Evolutionary conservation across 2,797 vertebrate species (phyloP).

Genomic region (Etheostoma nigrum): DNA sequence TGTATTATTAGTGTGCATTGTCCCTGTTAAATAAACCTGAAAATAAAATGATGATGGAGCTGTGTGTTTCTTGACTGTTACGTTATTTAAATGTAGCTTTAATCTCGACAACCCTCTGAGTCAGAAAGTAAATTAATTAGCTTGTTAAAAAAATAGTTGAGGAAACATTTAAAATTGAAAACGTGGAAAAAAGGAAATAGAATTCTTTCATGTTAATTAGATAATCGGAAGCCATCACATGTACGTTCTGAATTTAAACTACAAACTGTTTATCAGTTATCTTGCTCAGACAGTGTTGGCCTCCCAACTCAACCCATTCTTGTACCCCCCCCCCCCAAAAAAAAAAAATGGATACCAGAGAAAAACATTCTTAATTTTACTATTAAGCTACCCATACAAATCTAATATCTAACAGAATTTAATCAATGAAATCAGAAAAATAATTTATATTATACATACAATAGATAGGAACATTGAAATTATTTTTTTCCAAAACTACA

Average conservation of each 20-base stretch:
- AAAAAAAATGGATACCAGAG: no score
- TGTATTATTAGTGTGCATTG: no score
- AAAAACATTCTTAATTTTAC: neutral
- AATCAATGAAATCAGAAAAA: neutral
- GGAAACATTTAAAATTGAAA: slow-evolving; percentile 32
- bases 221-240: slow-evolving; percentile 6
- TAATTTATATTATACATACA: neutral
- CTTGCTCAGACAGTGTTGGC: neutral
- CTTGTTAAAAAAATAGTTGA: slow-evolving; percentile 52
- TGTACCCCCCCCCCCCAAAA: no score
- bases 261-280: neutral
- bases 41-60: slow-evolving; percentile 34
- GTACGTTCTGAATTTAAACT: neutral
- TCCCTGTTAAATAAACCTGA: no score
- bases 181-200: slow-evolving; percentile 3
- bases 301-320: neutral
- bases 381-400: neutral
- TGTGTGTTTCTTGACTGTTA: slow-evolving; percentile 56
- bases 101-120: slow-evolving; percentile 63
- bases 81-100: slow-evolving; percentile 58
- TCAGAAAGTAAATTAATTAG: slow-evolving; percentile 56
- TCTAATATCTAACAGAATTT: neutral
- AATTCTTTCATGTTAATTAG: slow-evolving; percentile 19
- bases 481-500: slow-evolving; percentile 11
- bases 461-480: neutral